Evolutionary conservation across 2,113 vertebrate species (phyloP).

Genomic region (Boleophthalmus pectinirostris): DNA sequence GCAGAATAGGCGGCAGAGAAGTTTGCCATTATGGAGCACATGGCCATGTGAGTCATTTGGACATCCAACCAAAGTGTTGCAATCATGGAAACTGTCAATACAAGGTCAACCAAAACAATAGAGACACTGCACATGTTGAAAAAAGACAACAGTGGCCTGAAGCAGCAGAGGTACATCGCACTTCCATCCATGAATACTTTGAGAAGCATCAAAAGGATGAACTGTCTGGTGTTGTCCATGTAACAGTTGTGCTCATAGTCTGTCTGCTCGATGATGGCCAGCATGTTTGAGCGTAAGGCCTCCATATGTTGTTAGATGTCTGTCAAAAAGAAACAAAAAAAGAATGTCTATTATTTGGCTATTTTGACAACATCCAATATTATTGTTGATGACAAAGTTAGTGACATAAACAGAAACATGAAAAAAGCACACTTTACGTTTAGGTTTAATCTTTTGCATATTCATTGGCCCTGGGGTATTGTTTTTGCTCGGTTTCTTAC

Average conservation of each 20-base stretch:
- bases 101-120: conserved; percentile 58
- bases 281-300: conserved; percentile 31
- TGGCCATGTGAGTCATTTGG: not conserved
- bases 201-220: conserved; percentile 52
- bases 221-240: conserved; percentile 44
- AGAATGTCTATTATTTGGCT: not conserved
- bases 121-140: conserved; percentile 63
- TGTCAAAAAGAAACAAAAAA: not conserved
- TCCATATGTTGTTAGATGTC: not conserved
- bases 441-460: too few relatives aligned
- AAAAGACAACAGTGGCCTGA: conserved; percentile 39
- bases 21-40: conserved; percentile 62
- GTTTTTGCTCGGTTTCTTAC: too few relatives aligned
- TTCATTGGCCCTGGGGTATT: too few relatives aligned
- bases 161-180: conserved; percentile 33
- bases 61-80: conserved; percentile 36
- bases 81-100: conserved; percentile 24
- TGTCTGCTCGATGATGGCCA: conserved; percentile 53
- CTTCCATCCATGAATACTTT: conserved; percentile 63
- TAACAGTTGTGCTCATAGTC: not conserved
- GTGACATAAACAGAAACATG: too few relatives aligned
- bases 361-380: too few relatives aligned
- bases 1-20: conserved; percentile 53
- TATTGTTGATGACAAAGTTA: too few relatives aligned
- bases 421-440: too few relatives aligned